phyloP scores from a whole-genome alignment of 2,888 invertebrate species.

The Lepidochrysops patricia region DNA sequence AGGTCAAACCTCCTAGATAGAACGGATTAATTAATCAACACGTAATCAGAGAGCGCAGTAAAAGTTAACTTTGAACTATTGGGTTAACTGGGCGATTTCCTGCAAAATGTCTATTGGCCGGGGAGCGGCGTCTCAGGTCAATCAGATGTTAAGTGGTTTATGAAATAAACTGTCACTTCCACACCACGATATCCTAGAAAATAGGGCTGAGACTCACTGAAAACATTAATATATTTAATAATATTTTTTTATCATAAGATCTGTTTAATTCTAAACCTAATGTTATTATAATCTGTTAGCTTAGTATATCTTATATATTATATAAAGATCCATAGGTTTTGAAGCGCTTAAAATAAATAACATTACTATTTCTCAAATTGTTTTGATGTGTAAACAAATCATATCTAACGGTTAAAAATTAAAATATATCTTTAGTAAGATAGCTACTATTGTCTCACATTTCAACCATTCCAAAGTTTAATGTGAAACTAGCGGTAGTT shows the following conservation, averaged over 20 bases:
- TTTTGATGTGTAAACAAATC: neutral
- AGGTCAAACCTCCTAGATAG: neutral
- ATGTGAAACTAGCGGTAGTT: neutral
- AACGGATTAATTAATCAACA: neutral
- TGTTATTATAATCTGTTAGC: too few relatives aligned
- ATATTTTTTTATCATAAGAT: neutral
- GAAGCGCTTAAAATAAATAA: neutral
- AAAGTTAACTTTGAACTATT: neutral
- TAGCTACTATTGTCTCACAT: neutral
- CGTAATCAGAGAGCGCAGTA: neutral
- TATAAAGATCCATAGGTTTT: neutral
- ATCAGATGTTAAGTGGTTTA: slow-evolving; percentile 41
- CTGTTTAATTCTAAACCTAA: too few relatives aligned
- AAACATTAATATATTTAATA: neutral
- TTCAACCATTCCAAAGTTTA: neutral
- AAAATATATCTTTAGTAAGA: too few relatives aligned
- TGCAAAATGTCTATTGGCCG: slow-evolving; percentile 22
- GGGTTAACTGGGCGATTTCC: slow-evolving; percentile 27
- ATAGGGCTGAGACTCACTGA: slow-evolving; percentile 18
- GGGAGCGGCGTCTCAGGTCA: slow-evolving; percentile 32
- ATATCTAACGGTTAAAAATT: neutral
- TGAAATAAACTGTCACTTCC: slow-evolving; percentile 51
- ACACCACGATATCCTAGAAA: slow-evolving; percentile 25
- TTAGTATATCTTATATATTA: too few relatives aligned
- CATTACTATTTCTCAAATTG: neutral